These are phyloP conservation scores for Drosophila murphyi DNA, from an alignment of 1,140 invertebrate genomes.

Conservation along the genomic window DNA sequence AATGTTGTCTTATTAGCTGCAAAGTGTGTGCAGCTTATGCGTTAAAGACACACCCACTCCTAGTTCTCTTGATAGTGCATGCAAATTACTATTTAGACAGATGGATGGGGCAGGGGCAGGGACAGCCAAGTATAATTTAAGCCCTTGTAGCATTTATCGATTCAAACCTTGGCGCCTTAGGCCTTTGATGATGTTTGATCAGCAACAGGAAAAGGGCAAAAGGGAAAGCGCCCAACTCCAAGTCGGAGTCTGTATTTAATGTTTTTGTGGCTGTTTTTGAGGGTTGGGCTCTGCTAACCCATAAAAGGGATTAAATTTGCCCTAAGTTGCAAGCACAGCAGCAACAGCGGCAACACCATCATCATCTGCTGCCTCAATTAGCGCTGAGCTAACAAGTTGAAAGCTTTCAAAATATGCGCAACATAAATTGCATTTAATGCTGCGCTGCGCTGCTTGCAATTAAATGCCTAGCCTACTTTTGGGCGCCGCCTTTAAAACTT, in stretches of 20 bases:
- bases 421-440: slow-evolving; percentile 47
- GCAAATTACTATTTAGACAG: slow-evolving; percentile 7
- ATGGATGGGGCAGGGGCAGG: background rate
- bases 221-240: background rate
- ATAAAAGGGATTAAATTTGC: slow-evolving; percentile 67
- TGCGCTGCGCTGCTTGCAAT: slow-evolving; percentile 19
- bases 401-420: slow-evolving; percentile 19
- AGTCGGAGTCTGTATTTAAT: slow-evolving; percentile 11
- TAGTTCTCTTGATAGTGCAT: slow-evolving; percentile 18
- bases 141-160: slow-evolving; percentile 32
- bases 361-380: slow-evolving; percentile 61
- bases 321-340: slow-evolving; percentile 46
- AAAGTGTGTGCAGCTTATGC: slow-evolving; percentile 51
- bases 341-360: background rate
- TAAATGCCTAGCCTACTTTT: slow-evolving; percentile 39
- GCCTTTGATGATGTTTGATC: slow-evolving; percentile 40
- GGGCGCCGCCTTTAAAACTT: slow-evolving; percentile 13
- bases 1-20: slow-evolving; percentile 74
- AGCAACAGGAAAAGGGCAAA: slow-evolving; percentile 9
- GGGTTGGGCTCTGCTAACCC: slow-evolving; percentile 9
- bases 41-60: background rate
- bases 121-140: slow-evolving; percentile 4
- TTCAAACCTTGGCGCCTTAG: slow-evolving; percentile 26
- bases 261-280: background rate
- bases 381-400: slow-evolving; percentile 30